These are phyloP conservation scores for Pycnonotus jocosus DNA, from an alignment of 2,113 vertebrate genomes.

Conservation along the genomic window DNA sequence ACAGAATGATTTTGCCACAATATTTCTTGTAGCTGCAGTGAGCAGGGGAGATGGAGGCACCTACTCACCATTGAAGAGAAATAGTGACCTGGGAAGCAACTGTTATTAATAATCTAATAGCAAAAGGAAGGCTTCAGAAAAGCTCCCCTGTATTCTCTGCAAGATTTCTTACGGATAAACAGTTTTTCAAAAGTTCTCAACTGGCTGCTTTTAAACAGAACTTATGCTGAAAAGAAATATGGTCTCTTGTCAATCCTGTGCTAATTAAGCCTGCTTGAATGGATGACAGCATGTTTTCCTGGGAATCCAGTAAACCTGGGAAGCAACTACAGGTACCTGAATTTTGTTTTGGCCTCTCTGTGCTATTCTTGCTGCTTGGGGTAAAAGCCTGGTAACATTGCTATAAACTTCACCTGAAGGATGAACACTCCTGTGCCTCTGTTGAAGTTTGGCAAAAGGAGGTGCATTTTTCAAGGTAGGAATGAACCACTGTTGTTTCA, in stretches of 20 bases:
- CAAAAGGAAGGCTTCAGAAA: background rate
- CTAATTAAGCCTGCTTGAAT: constrained; percentile 29
- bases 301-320: background rate
- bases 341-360: background rate
- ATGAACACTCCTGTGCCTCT: background rate
- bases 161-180: background rate
- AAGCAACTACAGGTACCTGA: background rate
- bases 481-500: background rate
- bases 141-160: background rate
- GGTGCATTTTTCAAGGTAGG: background rate
- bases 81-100: background rate
- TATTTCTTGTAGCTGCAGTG: background rate
- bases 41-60: background rate
- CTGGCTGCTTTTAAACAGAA: background rate
- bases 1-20: background rate
- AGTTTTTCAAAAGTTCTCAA: background rate
- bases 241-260: background rate
- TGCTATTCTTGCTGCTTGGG: constrained; percentile 9
- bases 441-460: background rate
- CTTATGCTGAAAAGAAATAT: background rate
- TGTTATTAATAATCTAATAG: background rate
- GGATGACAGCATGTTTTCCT: background rate
- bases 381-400: background rate
- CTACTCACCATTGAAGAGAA: background rate
- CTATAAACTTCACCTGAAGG: background rate